Evolutionary conservation across 1,140 invertebrate species (phyloP).

Genomic region (Drosophila lowei): DNA sequence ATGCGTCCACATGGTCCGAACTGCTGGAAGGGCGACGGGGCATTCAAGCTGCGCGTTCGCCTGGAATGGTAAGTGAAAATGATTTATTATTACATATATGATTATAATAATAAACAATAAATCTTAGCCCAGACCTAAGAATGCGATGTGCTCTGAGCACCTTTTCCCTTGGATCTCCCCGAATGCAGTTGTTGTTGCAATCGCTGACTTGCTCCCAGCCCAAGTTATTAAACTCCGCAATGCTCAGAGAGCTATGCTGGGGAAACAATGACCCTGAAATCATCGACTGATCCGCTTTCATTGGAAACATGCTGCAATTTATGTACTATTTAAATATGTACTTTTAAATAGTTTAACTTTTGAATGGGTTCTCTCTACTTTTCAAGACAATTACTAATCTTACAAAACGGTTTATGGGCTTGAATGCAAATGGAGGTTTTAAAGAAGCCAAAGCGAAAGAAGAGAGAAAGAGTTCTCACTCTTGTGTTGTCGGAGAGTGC

Average conservation of each 20-base stretch:
- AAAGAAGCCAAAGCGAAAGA: background rate
- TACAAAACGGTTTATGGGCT: conserved; percentile 17
- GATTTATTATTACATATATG: background rate
- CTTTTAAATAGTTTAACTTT: background rate
- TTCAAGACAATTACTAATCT: conserved; percentile 9
- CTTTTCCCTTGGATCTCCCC: background rate
- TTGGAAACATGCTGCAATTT: conserved; percentile 46
- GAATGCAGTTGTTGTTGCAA: conserved; percentile 28
- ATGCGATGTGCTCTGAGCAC: background rate
- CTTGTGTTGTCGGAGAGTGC: background rate
- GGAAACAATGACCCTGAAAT: conserved; percentile 31
- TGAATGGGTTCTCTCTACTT: background rate
- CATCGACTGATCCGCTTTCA: conserved; percentile 9
- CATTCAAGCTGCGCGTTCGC: conserved; percentile 95
- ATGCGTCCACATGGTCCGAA: conserved; percentile 98
- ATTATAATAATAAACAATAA: too few species aligned
- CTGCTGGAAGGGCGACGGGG: conserved; percentile 95
- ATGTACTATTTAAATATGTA: background rate
- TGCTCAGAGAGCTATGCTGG: conserved; percentile 44
- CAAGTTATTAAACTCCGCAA: conserved; percentile 57
- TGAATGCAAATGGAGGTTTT: conserved; percentile 35
- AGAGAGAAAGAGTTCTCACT: background rate
- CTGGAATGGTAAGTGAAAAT: conserved; percentile 84
- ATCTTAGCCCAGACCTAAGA: conserved; percentile 2
- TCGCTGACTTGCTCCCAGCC: conserved; percentile 28